Evolutionary conservation across 1,140 invertebrate species (phyloP).

Genomic region (Bombus picipes): DNA sequence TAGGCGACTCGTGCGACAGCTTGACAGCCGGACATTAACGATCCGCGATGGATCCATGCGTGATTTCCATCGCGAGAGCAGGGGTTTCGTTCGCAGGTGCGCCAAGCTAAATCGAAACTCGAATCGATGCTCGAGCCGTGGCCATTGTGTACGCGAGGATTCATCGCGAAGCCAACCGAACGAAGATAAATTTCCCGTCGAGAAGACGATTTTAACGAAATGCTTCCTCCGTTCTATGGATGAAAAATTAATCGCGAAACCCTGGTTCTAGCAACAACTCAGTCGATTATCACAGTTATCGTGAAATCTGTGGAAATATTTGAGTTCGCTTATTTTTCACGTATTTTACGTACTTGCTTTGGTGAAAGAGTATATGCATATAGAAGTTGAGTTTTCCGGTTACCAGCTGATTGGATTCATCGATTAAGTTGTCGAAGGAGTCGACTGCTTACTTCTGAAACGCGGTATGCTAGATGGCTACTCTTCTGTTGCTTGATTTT

Average conservation of each 20-base stretch:
- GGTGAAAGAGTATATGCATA: no score
- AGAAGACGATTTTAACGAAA: conserved; percentile 24
- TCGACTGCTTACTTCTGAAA: no score
- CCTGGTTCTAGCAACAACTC: background rate
- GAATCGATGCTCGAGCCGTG: conserved; percentile 53
- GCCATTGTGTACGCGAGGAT: background rate
- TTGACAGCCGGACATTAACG: conserved; percentile 70
- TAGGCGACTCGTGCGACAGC: conserved; percentile 64
- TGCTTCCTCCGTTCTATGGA: background rate
- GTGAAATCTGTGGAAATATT: background rate
- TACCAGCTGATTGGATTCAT: background rate
- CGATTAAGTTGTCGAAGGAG: conserved; percentile 3
- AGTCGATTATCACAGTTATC: background rate
- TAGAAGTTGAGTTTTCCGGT: background rate
- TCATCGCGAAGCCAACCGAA: conserved; percentile 32
- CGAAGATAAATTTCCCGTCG: conserved; percentile 45
- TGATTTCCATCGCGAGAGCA: conserved; percentile 61
- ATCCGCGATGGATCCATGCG: conserved; percentile 65
- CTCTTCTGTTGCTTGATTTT: background rate
- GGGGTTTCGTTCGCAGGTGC: conserved; percentile 62
- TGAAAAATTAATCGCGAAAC: conserved; percentile 25
- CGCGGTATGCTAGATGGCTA: background rate
- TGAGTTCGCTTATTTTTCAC: background rate
- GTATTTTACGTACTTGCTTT: background rate
- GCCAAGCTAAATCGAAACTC: conserved; percentile 47